A percentile compares a stretch with the other conserved stretches of the same genome.
phyloP scores from a whole-genome alignment of 2,797 vertebrate species.

The Cynopterus sphinx region DNA sequence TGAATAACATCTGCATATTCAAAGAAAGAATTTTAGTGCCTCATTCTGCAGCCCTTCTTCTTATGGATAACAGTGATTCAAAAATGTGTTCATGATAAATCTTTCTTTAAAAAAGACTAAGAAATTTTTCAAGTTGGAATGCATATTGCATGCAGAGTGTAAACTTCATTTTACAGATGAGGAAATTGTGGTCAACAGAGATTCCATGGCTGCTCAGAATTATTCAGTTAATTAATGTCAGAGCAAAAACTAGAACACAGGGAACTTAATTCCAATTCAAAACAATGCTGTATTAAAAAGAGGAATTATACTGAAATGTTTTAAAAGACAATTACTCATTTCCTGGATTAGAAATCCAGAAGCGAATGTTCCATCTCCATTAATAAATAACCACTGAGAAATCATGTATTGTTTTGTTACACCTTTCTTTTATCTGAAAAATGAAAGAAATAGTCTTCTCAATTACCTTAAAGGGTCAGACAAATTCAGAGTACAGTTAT shows the following conservation, averaged over 20 bases:
- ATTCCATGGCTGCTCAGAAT: not conserved
- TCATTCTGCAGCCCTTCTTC: not conserved
- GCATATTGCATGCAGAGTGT: not conserved
- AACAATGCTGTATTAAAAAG: not conserved
- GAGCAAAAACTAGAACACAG: not conserved
- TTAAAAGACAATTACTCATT: not conserved
- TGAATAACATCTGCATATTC: not conserved
- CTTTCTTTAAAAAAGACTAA: conserved; percentile 28
- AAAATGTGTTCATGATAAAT: not conserved
- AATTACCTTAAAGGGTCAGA: not conserved
- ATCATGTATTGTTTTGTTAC: not conserved
- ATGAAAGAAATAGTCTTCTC: not conserved
- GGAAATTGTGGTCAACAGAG: not conserved
- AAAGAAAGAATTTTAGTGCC: conserved; percentile 1
- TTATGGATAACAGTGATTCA: not conserved
- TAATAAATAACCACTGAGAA: not conserved
- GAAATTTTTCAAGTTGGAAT: conserved; percentile 17
- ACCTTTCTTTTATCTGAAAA: not conserved
- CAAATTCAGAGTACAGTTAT: not conserved
- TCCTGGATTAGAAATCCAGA: conserved; percentile 13
- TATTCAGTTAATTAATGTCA: not conserved
- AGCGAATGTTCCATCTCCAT: not conserved
- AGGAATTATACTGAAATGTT: not conserved
- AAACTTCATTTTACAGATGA: conserved; percentile 33
- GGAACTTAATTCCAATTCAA: conserved; percentile 18